Conservation (phyloP, 1,140 invertebrate genomes). For the Heliconius melpomene region DNA sequence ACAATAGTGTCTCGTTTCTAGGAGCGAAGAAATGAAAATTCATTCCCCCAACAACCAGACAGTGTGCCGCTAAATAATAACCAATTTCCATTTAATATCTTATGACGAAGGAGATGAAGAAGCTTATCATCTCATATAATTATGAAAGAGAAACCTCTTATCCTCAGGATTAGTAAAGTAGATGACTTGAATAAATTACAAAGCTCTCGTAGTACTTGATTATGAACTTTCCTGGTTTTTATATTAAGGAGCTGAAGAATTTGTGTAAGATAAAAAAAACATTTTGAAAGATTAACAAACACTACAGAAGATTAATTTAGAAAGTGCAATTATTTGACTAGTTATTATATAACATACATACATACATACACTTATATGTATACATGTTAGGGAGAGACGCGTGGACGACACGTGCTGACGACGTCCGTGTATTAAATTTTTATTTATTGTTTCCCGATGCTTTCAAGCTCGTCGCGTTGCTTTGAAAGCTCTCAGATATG, state of each 20-base stretch:
- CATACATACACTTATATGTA: slow-evolving; percentile 3
- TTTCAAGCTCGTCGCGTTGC: slow-evolving; percentile 10
- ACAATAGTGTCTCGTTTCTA: no score
- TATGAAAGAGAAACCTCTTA: neutral
- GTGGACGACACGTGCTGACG: slow-evolving; percentile 47
- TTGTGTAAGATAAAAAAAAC: no score
- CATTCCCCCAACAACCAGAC: no score
- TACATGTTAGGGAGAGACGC: slow-evolving; percentile 38
- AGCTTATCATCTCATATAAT: neutral
- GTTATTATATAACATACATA: slow-evolving; percentile 4
- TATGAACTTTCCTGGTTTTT: neutral
- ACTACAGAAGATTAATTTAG: slow-evolving; percentile 49
- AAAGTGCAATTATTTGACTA: slow-evolving; percentile 12
- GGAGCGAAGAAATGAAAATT: no score
- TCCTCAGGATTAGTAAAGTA: neutral
- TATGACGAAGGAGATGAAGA: neutral
- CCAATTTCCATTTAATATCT: neutral
- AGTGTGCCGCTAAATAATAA: neutral
- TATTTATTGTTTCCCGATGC: slow-evolving; percentile 11
- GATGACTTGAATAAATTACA: neutral
- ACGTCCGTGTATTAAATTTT: slow-evolving; percentile 7
- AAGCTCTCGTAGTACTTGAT: neutral
- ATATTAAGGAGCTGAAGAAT: no score
- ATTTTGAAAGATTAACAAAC: slow-evolving; percentile 41
- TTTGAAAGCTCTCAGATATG: slow-evolving; percentile 19